Percentiles rank a stretch among this genome's conserved stretches.
These are phyloP conservation scores for Taxidea taxus DNA, from an alignment of 2,113 vertebrate genomes.

Conservation along the genomic window DNA sequence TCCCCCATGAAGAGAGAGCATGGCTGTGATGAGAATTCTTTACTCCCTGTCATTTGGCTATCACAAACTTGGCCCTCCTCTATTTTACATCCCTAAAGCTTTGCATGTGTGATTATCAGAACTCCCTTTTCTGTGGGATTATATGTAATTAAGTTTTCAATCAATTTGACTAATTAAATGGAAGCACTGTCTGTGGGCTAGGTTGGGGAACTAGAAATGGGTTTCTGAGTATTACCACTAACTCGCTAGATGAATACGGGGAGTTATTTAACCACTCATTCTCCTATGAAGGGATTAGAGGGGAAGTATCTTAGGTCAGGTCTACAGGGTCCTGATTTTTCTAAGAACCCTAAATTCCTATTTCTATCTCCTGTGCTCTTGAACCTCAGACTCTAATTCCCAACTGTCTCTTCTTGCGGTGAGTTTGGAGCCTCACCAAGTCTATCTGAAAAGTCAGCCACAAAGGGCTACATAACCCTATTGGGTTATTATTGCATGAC, in stretches of 20 bases:
- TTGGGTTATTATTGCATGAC: accelerated
- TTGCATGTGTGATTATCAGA: conserved; percentile 59
- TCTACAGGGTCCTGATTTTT: neutral
- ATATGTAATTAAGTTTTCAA: conserved; percentile 77
- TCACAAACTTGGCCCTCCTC: conserved; percentile 6
- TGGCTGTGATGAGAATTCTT: neutral
- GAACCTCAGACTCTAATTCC: neutral
- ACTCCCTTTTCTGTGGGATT: conserved; percentile 55
- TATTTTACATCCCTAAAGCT: conserved; percentile 55
- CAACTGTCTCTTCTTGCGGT: neutral
- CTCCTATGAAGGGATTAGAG: neutral
- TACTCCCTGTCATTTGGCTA: neutral
- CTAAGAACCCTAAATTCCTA: neutral
- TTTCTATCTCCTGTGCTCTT: neutral
- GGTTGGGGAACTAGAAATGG: conserved; percentile 43
- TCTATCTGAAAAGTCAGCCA: neutral
- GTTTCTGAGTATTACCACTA: conserved; percentile 20
- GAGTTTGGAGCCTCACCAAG: neutral
- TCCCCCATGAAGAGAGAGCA: neutral
- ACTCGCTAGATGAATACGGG: conserved; percentile 8
- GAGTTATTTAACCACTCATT: conserved; percentile 24
- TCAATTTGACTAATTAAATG: conserved; percentile 74
- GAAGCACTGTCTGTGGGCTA: conserved; percentile 49
- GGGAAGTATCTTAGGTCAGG: neutral
- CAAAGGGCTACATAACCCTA: accelerated